Conservation (phyloP, 2,113 vertebrate species). For the Origma solitaria region DNA sequence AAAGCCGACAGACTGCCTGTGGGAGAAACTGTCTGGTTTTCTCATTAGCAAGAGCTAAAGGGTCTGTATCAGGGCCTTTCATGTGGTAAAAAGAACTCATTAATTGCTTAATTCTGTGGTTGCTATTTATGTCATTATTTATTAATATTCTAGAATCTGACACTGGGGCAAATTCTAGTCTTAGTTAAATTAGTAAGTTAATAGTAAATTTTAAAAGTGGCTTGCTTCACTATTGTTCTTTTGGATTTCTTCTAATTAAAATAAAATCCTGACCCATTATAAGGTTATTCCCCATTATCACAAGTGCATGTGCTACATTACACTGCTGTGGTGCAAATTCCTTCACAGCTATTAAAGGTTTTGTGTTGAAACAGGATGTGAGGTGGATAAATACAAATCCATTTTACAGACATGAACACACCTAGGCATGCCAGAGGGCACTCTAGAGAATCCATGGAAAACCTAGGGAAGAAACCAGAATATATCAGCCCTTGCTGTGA, state of each 20-base stretch:
- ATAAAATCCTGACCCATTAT: neutral
- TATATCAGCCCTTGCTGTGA: neutral
- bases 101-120: conserved; percentile 53
- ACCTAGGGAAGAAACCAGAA: neutral
- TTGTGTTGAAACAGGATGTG: neutral
- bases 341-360: neutral
- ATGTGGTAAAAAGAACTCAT: conserved; percentile 54
- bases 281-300: neutral
- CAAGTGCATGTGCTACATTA: neutral
- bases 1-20: conserved; percentile 53
- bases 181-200: conserved; percentile 45
- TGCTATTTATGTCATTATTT: conserved; percentile 58
- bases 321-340: neutral
- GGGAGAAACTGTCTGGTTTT: conserved; percentile 52
- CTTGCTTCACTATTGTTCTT: conserved; percentile 27
- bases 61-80: conserved; percentile 37
- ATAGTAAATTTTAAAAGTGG: neutral
- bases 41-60: conserved; percentile 60
- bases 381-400: neutral
- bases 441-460: neutral
- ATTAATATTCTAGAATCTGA: conserved; percentile 56
- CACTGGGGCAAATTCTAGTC: neutral
- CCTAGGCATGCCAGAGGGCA: neutral
- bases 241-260: conserved; percentile 22
- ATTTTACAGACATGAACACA: accelerated